These are phyloP conservation scores for Sphenodon punctatus DNA, from an alignment of 2,797 vertebrate genomes.

Conservation along the genomic window DNA sequence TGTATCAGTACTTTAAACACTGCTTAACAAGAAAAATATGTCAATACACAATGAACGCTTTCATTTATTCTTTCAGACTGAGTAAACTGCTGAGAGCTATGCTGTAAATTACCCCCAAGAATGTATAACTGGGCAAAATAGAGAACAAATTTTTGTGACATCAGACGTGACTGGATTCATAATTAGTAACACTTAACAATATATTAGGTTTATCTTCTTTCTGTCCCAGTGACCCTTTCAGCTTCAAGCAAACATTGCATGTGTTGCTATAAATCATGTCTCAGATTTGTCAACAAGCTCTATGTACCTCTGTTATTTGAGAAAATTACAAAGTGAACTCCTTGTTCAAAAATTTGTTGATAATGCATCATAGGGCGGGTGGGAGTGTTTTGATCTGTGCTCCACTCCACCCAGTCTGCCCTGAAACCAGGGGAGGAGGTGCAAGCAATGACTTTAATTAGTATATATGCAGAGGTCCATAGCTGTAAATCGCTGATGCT, in stretches of 20 bases:
- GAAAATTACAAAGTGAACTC: slow-evolving; percentile 62
- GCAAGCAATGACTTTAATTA: slow-evolving; percentile 27
- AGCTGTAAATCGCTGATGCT: neutral
- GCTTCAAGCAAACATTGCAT: slow-evolving; percentile 74
- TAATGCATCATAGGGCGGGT: neutral
- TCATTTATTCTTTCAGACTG: slow-evolving; percentile 86
- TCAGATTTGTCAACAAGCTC: slow-evolving; percentile 79
- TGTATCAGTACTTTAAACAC: slow-evolving; percentile 85
- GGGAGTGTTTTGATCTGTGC: slow-evolving; percentile 7
- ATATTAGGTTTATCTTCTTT: slow-evolving; percentile 78
- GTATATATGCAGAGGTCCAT: neutral
- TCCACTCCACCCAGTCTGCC: neutral
- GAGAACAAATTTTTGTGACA: slow-evolving; percentile 73
- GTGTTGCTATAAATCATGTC: slow-evolving; percentile 78
- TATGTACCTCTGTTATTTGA: slow-evolving; percentile 57
- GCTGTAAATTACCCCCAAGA: slow-evolving; percentile 86
- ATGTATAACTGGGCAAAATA: slow-evolving; percentile 77
- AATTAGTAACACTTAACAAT: slow-evolving; percentile 83
- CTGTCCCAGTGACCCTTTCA: slow-evolving; percentile 76
- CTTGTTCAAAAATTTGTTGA: slow-evolving; percentile 17
- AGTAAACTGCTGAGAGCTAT: slow-evolving; percentile 82
- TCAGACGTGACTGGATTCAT: slow-evolving; percentile 70
- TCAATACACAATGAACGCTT: slow-evolving; percentile 85
- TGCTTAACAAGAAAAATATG: slow-evolving; percentile 78
- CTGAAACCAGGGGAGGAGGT: neutral